A percentile compares a stretch with the other conserved stretches of the same genome.
These are phyloP conservation scores for Chaunax sp. DNA, from an alignment of 2,797 vertebrate genomes.

Conservation along the genomic window DNA sequence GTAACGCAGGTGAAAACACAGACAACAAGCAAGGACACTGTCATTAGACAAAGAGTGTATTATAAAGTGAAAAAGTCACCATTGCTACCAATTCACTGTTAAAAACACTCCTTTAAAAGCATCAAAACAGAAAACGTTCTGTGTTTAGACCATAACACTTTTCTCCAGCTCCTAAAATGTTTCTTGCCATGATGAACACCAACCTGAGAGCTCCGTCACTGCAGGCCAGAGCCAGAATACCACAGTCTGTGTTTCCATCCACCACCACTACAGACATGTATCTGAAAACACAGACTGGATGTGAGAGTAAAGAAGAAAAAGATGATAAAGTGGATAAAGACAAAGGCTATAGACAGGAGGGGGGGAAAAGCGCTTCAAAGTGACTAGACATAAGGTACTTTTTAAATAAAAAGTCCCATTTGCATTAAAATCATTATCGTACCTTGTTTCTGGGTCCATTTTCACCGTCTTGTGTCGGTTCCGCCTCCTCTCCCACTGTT, in stretches of 20 bases:
- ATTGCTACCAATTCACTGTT: background rate
- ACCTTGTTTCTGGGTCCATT: conserved; percentile 96
- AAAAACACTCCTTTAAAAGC: background rate
- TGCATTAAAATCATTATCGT: conserved; percentile 20
- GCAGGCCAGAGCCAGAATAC: conserved; percentile 88
- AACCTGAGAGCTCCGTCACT: conserved; percentile 95
- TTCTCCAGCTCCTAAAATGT: background rate
- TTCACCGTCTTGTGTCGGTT: conserved; percentile 92
- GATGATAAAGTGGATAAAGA: no score
- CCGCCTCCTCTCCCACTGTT: conserved; percentile 90
- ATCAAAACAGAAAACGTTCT: background rate
- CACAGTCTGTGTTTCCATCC: conserved; percentile 49
- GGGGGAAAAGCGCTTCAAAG: background rate
- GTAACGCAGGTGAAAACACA: background rate
- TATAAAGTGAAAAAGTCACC: background rate
- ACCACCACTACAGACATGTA: conserved; percentile 89
- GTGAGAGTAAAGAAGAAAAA: background rate
- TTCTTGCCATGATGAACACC: conserved; percentile 31
- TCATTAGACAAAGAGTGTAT: no score
- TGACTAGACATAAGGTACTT: background rate
- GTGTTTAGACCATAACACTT: background rate
- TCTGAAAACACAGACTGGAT: conserved; percentile 75
- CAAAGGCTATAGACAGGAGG: no score
- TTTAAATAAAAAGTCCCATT: background rate
- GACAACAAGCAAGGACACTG: background rate